A percentile compares a stretch with the other conserved stretches of the same genome.
Conservation (phyloP, 2,797 vertebrate species). For the Coregonus suidteri region DNA sequence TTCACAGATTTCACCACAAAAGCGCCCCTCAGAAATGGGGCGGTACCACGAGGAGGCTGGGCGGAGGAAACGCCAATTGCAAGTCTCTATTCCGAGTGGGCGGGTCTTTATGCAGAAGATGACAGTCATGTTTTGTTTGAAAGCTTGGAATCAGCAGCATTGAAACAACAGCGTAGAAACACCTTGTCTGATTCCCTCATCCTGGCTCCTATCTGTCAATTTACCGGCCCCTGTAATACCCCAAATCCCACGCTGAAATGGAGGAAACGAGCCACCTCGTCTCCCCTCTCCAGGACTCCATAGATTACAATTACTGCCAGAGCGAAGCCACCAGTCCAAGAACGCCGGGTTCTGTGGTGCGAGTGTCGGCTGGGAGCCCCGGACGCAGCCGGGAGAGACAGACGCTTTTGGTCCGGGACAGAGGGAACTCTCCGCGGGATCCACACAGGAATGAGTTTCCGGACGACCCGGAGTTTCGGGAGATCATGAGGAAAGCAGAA, state of each 20-base stretch:
- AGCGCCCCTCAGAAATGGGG: not conserved
- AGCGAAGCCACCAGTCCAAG: conserved; percentile 22
- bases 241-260: conserved; percentile 58
- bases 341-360: conserved; percentile 64
- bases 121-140: conserved; percentile 19
- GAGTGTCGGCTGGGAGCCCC: conserved; percentile 56
- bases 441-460: conserved; percentile 69
- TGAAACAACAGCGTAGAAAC: not conserved
- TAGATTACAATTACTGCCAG: conserved; percentile 53
- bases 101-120: conserved; percentile 25
- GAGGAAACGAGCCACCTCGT: conserved; percentile 81
- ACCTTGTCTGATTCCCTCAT: not conserved
- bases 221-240: not conserved
- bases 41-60: not conserved
- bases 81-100: conserved; percentile 15
- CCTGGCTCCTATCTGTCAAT: not conserved
- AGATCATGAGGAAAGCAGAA: conserved; percentile 77
- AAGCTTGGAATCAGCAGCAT: conserved; percentile 16
- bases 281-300: conserved; percentile 74
- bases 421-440: conserved; percentile 47
- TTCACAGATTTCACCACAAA: too few relatives aligned
- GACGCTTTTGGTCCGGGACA: conserved; percentile 71
- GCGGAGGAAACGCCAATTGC: conserved; percentile 14
- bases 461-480: conserved; percentile 78
- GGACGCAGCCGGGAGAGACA: conserved; percentile 75